A percentile compares a stretch with the other conserved stretches of the same genome.
phyloP scores from a whole-genome alignment of 2,113 vertebrate species.

The Ictalurus punctatus region DNA sequence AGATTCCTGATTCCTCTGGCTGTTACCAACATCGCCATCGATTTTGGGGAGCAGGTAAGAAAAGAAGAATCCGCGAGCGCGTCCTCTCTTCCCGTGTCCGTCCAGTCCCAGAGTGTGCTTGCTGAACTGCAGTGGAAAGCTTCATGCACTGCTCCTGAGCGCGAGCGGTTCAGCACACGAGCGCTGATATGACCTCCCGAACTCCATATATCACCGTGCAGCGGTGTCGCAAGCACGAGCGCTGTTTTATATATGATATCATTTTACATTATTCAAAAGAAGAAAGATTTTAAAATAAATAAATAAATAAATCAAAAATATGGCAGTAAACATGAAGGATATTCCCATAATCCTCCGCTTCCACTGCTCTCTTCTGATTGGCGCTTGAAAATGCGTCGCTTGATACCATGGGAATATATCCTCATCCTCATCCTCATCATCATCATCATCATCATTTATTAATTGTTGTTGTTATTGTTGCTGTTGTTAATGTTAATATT shows the following conservation, averaged over 20 bases:
- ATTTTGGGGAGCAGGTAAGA: conserved; percentile 93
- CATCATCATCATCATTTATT: too few species aligned
- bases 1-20: conserved; percentile 91
- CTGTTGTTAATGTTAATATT: too few species aligned
- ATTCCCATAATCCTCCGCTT: neutral
- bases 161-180: neutral
- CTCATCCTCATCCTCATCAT: too few species aligned
- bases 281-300: neutral
- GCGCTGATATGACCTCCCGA: neutral
- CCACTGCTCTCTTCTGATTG: neutral
- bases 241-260: too few species aligned
- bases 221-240: neutral
- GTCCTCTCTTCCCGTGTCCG: neutral
- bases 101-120: neutral
- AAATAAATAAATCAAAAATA: neutral
- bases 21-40: conserved; percentile 95
- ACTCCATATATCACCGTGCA: too few species aligned
- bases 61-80: neutral
- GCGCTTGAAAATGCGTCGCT: neutral
- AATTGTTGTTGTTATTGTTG: neutral
- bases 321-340: neutral
- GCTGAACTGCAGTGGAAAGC: too few species aligned
- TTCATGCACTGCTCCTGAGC: neutral
- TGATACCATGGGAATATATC: neutral
- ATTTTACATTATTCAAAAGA: neutral